Evolutionary conservation across 2,797 vertebrate genomes (phyloP).

Genomic region (Sebastes taczanowskii): DNA sequence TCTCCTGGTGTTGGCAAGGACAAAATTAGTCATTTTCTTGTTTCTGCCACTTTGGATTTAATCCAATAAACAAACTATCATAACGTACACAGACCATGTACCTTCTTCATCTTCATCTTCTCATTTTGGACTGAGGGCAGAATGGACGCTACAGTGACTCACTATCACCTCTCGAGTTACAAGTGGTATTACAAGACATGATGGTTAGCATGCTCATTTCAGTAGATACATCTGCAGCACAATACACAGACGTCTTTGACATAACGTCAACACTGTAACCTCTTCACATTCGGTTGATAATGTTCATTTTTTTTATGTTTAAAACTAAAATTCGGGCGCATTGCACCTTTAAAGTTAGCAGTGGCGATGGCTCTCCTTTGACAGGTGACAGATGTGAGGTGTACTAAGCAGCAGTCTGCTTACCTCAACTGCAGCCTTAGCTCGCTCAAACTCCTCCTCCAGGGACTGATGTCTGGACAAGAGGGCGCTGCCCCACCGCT

Average conservation of each 20-base stretch:
- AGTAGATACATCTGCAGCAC: neutral
- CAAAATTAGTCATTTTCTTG: too few species aligned
- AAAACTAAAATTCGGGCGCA: neutral
- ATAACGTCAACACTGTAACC: too few species aligned
- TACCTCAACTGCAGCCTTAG: slow-evolving; percentile 99
- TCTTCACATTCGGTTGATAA: neutral
- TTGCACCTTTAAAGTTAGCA: neutral
- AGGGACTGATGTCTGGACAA: slow-evolving; percentile 97
- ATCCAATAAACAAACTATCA: neutral
- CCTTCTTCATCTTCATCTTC: neutral
- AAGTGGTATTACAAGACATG: neutral
- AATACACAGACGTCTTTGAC: neutral
- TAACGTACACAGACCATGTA: neutral
- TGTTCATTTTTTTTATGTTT: neutral
- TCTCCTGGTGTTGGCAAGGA: neutral
- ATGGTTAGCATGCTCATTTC: neutral
- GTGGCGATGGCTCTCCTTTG: neutral
- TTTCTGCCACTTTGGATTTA: neutral
- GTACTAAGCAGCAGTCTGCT: slow-evolving; percentile 38
- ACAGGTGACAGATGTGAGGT: slow-evolving; percentile 50
- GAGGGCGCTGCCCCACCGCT: slow-evolving; percentile 88
- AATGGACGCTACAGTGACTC: neutral
- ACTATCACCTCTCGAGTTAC: neutral
- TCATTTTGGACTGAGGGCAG: neutral
- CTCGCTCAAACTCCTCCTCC: slow-evolving; percentile 99